Percentiles rank a stretch among this genome's conserved stretches.
These are phyloP conservation scores for Sclerodermus sp. DNA, from an alignment of 2,888 invertebrate genomes.

Conservation along the genomic window DNA sequence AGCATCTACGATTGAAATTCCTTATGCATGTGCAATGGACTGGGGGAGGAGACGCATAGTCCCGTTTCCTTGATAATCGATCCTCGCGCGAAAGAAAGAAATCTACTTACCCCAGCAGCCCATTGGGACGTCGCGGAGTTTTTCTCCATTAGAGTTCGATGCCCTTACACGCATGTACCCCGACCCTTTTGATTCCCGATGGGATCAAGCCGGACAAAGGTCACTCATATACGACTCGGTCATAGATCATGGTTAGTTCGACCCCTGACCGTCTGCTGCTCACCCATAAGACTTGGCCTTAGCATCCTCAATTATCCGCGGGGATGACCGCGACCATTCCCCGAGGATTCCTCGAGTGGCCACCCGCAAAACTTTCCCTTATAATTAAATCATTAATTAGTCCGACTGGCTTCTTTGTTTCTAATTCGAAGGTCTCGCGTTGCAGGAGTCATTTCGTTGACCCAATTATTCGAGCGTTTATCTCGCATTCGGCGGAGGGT, in stretches of 20 bases:
- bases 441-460: too few species aligned
- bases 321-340: conserved; percentile 25
- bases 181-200: conserved; percentile 39
- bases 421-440: neutral
- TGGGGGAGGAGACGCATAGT: too few species aligned
- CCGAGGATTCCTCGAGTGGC: conserved; percentile 29
- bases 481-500: too few species aligned
- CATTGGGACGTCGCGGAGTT: conserved; percentile 22
- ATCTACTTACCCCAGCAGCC: neutral
- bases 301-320: conserved; percentile 49
- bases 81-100: too few species aligned
- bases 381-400: conserved; percentile 53
- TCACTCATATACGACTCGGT: conserved; percentile 47
- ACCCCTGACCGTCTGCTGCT: conserved; percentile 25
- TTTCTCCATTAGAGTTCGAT: conserved; percentile 35
- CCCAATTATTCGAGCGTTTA: too few species aligned
- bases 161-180: conserved; percentile 14
- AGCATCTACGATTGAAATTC: too few species aligned
- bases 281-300: conserved; percentile 40
- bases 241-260: conserved; percentile 51
- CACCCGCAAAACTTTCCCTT: conserved; percentile 43
- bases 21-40: too few species aligned
- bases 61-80: too few species aligned
- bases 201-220: conserved; percentile 42
- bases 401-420: conserved; percentile 29